Percentiles rank a stretch among this genome's conserved stretches.
Conservation (phyloP, 2,888 invertebrate genomes). For the Pyrocoelia pectoralis region DNA sequence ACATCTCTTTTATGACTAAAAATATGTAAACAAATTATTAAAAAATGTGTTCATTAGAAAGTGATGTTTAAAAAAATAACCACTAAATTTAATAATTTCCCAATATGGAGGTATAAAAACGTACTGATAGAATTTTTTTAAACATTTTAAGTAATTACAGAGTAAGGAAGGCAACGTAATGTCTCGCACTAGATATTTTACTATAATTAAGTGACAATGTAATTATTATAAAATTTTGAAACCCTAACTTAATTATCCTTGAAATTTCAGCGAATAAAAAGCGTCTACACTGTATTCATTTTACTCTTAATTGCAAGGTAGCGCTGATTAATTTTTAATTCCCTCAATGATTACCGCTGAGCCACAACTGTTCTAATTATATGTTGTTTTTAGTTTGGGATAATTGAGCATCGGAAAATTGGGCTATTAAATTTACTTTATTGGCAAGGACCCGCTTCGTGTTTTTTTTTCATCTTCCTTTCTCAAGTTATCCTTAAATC, state of each 20-base stretch:
- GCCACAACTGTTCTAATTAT: slow-evolving; percentile 54
- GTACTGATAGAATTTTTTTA: too few species aligned
- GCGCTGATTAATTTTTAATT: slow-evolving; percentile 58
- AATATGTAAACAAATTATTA: too few species aligned
- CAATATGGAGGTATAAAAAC: too few species aligned
- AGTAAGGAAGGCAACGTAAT: background rate
- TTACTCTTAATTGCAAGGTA: slow-evolving; percentile 50
- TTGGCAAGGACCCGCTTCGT: slow-evolving; percentile 26
- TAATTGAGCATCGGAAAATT: slow-evolving; percentile 43
- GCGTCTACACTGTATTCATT: slow-evolving; percentile 42
- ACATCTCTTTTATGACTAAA: too few species aligned
- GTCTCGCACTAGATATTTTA: slow-evolving; percentile 3
- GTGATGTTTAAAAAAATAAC: too few species aligned
- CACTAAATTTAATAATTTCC: too few species aligned
- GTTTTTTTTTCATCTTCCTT: slow-evolving; percentile 5
- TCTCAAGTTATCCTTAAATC: slow-evolving; percentile 27
- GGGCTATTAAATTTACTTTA: slow-evolving; percentile 40
- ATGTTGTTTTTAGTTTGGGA: slow-evolving; percentile 44
- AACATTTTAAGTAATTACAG: background rate
- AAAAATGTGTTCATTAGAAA: too few species aligned
- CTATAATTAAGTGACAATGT: slow-evolving; percentile 44
- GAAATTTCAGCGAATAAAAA: slow-evolving; percentile 41
- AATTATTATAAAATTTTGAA: slow-evolving; percentile 44
- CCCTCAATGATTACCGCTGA: slow-evolving; percentile 53
- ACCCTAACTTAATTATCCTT: slow-evolving; percentile 13